phyloP scores from a whole-genome alignment of 1,140 invertebrate species.

The Hyphantria cunea region DNA sequence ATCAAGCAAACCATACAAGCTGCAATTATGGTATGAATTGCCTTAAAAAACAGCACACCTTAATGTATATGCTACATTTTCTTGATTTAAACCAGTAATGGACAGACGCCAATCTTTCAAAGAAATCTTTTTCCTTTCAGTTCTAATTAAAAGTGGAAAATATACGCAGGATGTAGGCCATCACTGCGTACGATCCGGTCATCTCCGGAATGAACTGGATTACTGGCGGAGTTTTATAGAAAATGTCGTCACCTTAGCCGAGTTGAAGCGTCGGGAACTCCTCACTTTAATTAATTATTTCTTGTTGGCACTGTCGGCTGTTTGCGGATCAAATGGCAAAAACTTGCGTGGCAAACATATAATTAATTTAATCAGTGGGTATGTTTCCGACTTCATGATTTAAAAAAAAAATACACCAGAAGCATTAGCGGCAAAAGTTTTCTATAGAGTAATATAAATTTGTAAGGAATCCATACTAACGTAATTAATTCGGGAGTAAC shows the following conservation, averaged over 20 bases:
- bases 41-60: neutral
- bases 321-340: neutral
- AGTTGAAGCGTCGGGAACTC: slow-evolving; percentile 6
- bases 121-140: slow-evolving; percentile 13
- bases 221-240: slow-evolving; percentile 29
- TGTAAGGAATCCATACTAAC: too few relatives aligned
- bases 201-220: slow-evolving; percentile 22
- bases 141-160: slow-evolving; percentile 27
- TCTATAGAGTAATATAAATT: too few relatives aligned
- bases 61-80: neutral
- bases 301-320: neutral
- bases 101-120: neutral
- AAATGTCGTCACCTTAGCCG: slow-evolving; percentile 19
- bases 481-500: too few relatives aligned
- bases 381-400: neutral
- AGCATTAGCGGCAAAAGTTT: too few relatives aligned
- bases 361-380: neutral
- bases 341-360: neutral
- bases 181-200: slow-evolving; percentile 27
- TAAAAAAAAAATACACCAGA: too few relatives aligned
- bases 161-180: slow-evolving; percentile 16
- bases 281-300: slow-evolving; percentile 19
- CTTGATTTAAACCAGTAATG: neutral
- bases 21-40: too few relatives aligned
- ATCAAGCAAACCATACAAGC: too few relatives aligned